phyloP scores from a whole-genome alignment of 2,113 vertebrate species.

The Uria aalge region DNA sequence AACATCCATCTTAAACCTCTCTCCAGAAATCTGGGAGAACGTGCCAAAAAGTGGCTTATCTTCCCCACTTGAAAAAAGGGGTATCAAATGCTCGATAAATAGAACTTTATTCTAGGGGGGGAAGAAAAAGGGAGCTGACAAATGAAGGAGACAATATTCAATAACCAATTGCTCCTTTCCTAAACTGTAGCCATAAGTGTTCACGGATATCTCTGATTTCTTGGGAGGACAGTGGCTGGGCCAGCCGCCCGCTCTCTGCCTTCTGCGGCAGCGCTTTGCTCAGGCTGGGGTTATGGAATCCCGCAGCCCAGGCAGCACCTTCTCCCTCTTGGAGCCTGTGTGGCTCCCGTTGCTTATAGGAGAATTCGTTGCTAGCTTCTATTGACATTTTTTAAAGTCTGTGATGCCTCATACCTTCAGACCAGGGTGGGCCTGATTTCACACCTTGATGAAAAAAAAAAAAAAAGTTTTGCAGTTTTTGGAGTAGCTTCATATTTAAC shows the following conservation, averaged over 20 bases:
- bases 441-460: not conserved
- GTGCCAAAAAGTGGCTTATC: not conserved
- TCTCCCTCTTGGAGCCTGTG: fast-evolving
- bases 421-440: not conserved
- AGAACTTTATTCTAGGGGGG: not conserved
- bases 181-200: not conserved
- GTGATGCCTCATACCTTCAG: not conserved
- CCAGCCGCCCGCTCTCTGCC: not conserved
- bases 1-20: not conserved
- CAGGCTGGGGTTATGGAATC: not conserved
- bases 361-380: not conserved
- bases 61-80: not conserved
- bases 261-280: not conserved
- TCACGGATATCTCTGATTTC: not conserved
- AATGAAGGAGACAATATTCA: not conserved
- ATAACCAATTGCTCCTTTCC: not conserved
- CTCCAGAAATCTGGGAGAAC: not conserved
- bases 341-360: not conserved
- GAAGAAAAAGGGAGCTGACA: not conserved
- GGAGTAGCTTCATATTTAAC: not conserved
- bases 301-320: not conserved
- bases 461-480: not conserved
- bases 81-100: not conserved
- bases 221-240: not conserved
- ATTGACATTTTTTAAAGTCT: not conserved